Evolutionary conservation across 1,140 invertebrate genomes (phyloP), one percentile per base, ranked within the genome.

Genomic region (Acromyrmex heyeri): DNA sequence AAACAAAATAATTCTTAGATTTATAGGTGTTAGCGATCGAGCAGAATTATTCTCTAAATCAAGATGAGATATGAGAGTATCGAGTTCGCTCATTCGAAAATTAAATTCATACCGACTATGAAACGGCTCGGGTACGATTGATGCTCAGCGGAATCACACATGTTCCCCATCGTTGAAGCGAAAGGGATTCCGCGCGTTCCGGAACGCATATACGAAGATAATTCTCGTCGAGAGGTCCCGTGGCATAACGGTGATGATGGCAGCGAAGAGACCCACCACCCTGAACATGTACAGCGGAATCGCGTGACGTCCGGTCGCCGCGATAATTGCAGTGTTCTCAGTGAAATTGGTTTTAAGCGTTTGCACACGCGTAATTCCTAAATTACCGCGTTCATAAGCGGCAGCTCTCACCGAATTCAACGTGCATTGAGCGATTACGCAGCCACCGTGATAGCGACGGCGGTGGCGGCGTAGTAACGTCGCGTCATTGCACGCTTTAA

Each of bases 121-220:
- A 16, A 30, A 27, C 12, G 24, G 59, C 16, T 3, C 53, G 16
- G 53, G 5, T 7, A n/a, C 18, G 53, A 16, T 50, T 16, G 14
- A 50, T n/a, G 75, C 16, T 72, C 38, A 18, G 21, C 55, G 53
- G 21, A 59, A 30, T 4, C 7, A 34, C 67, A 50, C 67, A 5
- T 27, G 50, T 70, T n/a, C 34, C n/a, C 69, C 55, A 86, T 88
- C 70, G 59, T 4, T 59, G 69, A 57, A 72, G 34, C 69, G 62
- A 86, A 73, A 34, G 44, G 12, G 38, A 88, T 87, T 70, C 87
- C 72, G 69, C 44, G 87, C 85, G 62, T 88, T 81, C 69, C 85
- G 27, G 21, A 53, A 18, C 59, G 61, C 70, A 16, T 18, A 18
- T 18, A 78, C 34, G 82, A 85, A 48, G 21, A 78, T 77, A 62